Conservation (phyloP, 2,888 invertebrate genomes). For the Drosophila maculinotata region DNA sequence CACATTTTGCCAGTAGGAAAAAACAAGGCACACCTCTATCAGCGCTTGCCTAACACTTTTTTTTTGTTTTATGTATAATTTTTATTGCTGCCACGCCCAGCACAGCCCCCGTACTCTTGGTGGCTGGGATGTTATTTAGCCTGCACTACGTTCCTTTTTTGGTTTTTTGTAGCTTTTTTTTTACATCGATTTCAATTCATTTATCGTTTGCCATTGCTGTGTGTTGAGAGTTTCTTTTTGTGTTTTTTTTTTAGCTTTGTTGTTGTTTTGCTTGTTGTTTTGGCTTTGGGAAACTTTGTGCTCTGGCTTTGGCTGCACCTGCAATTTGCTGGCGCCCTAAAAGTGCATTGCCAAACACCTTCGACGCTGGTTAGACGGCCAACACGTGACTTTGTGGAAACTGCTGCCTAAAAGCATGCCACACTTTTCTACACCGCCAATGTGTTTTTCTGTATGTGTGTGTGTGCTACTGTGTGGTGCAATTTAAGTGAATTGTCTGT, state of each 20-base stretch:
- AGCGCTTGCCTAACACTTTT: conserved; percentile 8
- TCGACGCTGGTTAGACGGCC: conserved; percentile 16
- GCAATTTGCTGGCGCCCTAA: conserved; percentile 24
- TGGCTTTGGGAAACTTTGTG: conserved; percentile 9
- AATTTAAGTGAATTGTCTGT: conserved; percentile 71
- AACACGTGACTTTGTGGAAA: conserved; percentile 34
- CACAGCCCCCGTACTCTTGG: background rate
- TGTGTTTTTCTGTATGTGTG: conserved; percentile 3
- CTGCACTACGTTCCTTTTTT: too few relatives aligned
- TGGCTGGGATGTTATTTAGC: conserved; percentile 30
- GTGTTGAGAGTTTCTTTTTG: conserved; percentile 18
- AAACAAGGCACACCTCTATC: conserved; percentile 20
- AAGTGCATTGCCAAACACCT: conserved; percentile 42
- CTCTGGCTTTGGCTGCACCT: conserved; percentile 26
- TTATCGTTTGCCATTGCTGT: conserved; percentile 30
- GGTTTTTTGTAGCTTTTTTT: conserved; percentile 14
- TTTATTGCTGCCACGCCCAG: conserved; percentile 29
- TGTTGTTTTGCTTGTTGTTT: background rate
- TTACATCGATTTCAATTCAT: conserved; percentile 57
- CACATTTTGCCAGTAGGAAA: conserved; percentile 14
- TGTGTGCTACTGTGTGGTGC: conserved; percentile 15
- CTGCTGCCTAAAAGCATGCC: conserved; percentile 45
- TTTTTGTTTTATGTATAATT: conserved; percentile 27
- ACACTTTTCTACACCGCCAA: conserved; percentile 14
- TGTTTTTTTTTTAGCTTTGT: conserved; percentile 1